Evolutionary conservation across 2,113 vertebrate genomes (phyloP).

Genomic region (Aegotheles bennettii): DNA sequence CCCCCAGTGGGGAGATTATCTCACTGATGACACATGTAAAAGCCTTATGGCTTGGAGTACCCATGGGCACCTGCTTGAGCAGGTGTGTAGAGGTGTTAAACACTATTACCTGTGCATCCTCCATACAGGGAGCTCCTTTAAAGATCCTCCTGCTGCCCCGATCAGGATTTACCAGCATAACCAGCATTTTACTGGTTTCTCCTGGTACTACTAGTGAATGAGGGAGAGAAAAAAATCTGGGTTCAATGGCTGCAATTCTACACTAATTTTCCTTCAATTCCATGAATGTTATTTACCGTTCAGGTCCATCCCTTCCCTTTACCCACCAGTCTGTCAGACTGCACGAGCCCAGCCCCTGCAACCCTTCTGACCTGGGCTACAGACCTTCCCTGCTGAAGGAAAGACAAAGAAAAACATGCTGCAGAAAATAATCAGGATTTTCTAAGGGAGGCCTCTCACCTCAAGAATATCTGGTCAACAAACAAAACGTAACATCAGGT

Average conservation of each 20-base stretch:
- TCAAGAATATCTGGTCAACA: background rate
- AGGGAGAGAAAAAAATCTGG: background rate
- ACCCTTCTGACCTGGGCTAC: background rate
- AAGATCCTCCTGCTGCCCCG: background rate
- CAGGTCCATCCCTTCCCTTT: background rate
- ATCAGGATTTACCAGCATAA: background rate
- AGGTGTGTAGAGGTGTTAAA: accelerated
- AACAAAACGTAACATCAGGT: background rate
- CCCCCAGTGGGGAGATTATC: background rate
- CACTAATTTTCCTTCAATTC: background rate
- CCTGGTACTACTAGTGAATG: background rate
- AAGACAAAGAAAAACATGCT: background rate
- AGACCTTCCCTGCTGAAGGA: background rate
- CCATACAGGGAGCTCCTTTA: background rate
- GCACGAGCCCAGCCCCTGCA: background rate
- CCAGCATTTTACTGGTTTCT: background rate
- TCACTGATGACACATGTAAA: background rate
- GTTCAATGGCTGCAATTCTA: background rate
- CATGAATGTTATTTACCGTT: background rate
- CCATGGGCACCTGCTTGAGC: background rate
- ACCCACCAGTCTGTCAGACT: background rate
- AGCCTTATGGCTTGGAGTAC: background rate
- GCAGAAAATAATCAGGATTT: background rate
- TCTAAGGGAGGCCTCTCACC: background rate
- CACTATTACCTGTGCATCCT: background rate